phyloP scores from a whole-genome alignment of 1,140 invertebrate species.

The Drosophila mojavensis region DNA sequence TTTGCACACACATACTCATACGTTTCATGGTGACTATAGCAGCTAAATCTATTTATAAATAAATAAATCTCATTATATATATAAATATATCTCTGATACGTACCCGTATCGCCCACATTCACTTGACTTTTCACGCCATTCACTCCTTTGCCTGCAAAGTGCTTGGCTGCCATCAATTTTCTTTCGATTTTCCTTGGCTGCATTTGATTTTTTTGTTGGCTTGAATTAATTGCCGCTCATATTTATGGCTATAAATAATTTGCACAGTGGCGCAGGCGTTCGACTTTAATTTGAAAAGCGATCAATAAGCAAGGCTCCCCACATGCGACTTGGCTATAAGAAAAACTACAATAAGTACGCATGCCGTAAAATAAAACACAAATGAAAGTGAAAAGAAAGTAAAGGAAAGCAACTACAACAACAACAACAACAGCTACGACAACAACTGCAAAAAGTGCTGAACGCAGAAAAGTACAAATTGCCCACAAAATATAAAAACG shows the following conservation, averaged over 20 bases:
- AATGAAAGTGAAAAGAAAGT: conserved; percentile 81
- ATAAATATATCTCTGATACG: conserved; percentile 1
- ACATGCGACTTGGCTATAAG: conserved; percentile 11
- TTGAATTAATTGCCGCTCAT: conserved; percentile 65
- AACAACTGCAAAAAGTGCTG: conserved; percentile 77
- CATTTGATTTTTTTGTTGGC: conserved; percentile 10
- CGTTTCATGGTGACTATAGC: background rate
- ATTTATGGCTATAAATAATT: conserved; percentile 77
- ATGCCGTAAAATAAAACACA: conserved; percentile 56
- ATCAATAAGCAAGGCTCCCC: conserved; percentile 67
- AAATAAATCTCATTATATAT: conserved; percentile 13
- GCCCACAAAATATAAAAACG: conserved; percentile 79
- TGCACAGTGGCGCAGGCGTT: conserved; percentile 48
- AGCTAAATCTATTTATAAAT: conserved; percentile 17
- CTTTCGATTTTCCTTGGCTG: conserved; percentile 16
- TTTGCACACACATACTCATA: background rate
- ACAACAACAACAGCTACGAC: conserved; percentile 34
- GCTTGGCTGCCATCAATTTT: background rate
- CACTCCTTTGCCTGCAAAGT: no score
- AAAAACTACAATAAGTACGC: conserved; percentile 52
- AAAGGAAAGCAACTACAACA: conserved; percentile 45
- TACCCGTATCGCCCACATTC: no score
- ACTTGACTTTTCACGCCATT: no score
- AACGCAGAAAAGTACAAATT: conserved; percentile 82
- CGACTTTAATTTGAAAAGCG: conserved; percentile 80